These are phyloP conservation scores for Lagopus muta DNA, from an alignment of 2,113 vertebrate genomes.

Conservation along the genomic window DNA sequence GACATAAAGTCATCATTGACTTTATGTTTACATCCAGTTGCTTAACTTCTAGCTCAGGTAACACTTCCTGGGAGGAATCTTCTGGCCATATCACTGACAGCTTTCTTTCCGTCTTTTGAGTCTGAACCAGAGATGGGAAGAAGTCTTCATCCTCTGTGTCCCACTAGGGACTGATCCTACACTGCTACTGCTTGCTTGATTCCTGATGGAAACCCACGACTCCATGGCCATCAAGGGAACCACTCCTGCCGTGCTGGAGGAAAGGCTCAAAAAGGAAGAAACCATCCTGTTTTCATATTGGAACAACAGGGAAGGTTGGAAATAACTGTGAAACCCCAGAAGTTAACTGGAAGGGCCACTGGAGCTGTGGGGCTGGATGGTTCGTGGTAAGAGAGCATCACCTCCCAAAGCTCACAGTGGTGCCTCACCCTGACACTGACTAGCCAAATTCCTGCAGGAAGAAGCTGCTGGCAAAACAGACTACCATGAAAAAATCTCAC, in stretches of 20 bases:
- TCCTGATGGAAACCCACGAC: not conserved
- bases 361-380: no score
- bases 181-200: not conserved
- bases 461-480: not conserved
- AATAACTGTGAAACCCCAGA: not conserved
- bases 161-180: not conserved
- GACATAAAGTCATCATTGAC: not conserved
- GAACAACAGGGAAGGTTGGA: not conserved
- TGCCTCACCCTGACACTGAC: not conserved
- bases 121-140: not conserved
- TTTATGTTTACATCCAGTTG: not conserved
- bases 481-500: not conserved
- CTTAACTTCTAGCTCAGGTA: not conserved
- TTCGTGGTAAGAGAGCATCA: not conserved
- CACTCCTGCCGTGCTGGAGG: not conserved
- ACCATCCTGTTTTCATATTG: not conserved
- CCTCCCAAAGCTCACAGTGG: not conserved
- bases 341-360: not conserved
- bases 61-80: not conserved
- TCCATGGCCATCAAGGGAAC: not conserved
- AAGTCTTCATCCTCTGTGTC: not conserved
- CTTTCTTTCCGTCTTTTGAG: not conserved
- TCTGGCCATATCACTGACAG: not conserved
- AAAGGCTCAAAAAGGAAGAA: not conserved
- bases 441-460: not conserved